Base-by-base conservation (phyloP, 2,113 vertebrate species). In the Callithrix jacchus region DNA sequence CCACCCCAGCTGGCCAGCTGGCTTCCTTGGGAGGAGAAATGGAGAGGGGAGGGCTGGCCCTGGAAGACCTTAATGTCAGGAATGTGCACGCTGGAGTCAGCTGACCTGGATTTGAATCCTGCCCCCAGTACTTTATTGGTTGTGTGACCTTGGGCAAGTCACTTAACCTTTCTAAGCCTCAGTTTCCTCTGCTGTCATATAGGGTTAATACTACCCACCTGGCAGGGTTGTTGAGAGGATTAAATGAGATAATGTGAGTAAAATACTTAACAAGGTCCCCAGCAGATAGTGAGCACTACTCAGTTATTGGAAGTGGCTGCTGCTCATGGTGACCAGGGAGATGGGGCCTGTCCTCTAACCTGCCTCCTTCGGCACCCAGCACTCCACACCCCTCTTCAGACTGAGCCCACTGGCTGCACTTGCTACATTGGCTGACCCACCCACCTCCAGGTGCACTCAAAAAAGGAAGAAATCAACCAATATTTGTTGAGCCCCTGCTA, bases 141-240 rank as follows among this genome's bases (percentile, higher is more conserved):
- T 77, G 47, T 89, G 88, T 95, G 96, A 94, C 83, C 86, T 76
- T 81, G 64, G 64, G 80, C 93, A 94, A 80, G 79, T 96, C 97
- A 68, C 77, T 94, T 93, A 58, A 74, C 71, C 70, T 95, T 91
- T 56, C 89, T 94, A 74, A 95, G 70, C 64, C 87, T 93, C 87
- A 64, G 91, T 94, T 93, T 96, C 85, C 86, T 86, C 86, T 20
- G 45, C 40, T 73, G 40, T 81, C 45, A 10, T 37, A 5, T 2
- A 49, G 37, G 68, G 30, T 35, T 89, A 76, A 85, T 82, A 82
- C 76, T 79, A 37, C 87, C 89, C 85, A 74, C 70, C 79, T 17
- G 20, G 40, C 40, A 42, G 52, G 20, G 37, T 56, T 88, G 64
- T 68, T 64, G 70, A 83, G 76, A 80, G 87, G 64, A 95, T 96